Evolutionary conservation across 2,113 vertebrate species (phyloP), one percentile per base, ranked within the genome.

Genomic region (Epinephelus cyanopodus): DNA sequence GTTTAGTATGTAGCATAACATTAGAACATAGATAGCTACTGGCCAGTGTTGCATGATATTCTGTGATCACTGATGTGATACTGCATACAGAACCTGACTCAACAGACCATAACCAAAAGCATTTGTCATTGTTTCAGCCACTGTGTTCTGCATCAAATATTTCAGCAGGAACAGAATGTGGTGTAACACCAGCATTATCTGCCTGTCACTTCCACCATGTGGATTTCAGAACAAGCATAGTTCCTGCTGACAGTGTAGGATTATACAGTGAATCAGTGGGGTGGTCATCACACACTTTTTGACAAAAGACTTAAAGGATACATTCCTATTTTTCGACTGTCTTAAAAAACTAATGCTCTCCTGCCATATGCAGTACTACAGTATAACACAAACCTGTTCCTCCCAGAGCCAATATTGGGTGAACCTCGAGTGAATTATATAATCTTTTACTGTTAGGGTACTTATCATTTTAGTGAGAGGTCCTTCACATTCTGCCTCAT

Each of bases 41-140:
- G 47, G 8, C 18, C 11, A 39, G 47, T 25, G 62, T 47, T 74
- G 29, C 52, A 13, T 48, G 3, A 65, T 70, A 17, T 60, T 42
- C 33, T 60, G 10, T n/a, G 33, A 54, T 45, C 54, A 19, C 39
- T 17, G 18, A 47, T 54, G 63, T 79, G 48, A 7, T 19, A 67
- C 56, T 68, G 69, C 54, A 78, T 47, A 82, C 37, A 39, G 27
- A 63, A 37, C 15, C 56, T 82, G 79, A 78, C 74, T 79, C 64
- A 70, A 37, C 39, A n/a, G 23, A 66, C 54, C n/a, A 39, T 12
- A 64, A 73, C 75, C 17, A 5, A 50, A 62, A 1, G 68, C 18
- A 18, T 52, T 62, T 45, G 15, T 73, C 71, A 52, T 66, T n/a
- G 21, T 80, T 76, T 71, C 52, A 58, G 9, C 23, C 25, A 1